Percentiles rank a stretch among this genome's conserved stretches.
Evolutionary conservation across 2,888 invertebrate genomes (phyloP).

Genomic region (Papilio demoleus): DNA sequence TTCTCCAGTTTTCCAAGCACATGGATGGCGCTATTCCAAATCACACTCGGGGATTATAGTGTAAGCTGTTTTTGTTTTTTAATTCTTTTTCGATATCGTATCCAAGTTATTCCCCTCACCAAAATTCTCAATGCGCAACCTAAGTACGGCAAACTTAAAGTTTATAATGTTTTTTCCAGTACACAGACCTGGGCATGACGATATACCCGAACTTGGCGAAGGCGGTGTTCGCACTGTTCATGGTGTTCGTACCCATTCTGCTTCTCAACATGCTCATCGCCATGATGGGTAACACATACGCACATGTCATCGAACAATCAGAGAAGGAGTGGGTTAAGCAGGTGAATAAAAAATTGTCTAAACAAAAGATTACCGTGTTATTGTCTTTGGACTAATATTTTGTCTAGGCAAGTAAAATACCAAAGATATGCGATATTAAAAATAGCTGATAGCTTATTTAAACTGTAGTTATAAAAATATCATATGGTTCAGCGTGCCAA

Average conservation of each 20-base stretch:
- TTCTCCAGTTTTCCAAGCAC: slow-evolving; percentile 94
- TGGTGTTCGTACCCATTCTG: slow-evolving; percentile 98
- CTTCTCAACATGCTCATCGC: slow-evolving; percentile 98
- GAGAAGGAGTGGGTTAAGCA: slow-evolving; percentile 99
- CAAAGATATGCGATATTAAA: too few species aligned
- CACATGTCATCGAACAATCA: slow-evolving; percentile 98
- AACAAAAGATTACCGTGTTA: too few species aligned
- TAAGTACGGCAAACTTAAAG: neutral
- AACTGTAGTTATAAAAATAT: too few species aligned
- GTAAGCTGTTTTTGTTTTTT: too few species aligned
- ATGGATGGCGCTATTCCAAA: slow-evolving; percentile 99
- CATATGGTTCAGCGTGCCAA: too few species aligned
- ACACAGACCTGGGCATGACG: slow-evolving; percentile 94
- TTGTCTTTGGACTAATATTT: too few species aligned
- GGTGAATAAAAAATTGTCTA: too few species aligned
- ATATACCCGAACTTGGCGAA: slow-evolving; percentile 96
- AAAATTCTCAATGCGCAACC: neutral
- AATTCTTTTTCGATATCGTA: too few species aligned
- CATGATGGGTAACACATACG: slow-evolving; percentile 99
- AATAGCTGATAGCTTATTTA: too few species aligned
- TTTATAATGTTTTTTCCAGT: slow-evolving; percentile 84
- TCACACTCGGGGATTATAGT: slow-evolving; percentile 98
- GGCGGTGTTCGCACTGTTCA: slow-evolving; percentile 98
- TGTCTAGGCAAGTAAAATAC: too few species aligned
- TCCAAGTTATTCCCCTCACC: too few species aligned